These are phyloP conservation scores for Homarus gammarus DNA, from an alignment of 2,888 invertebrate species.

Conservation along the genomic window DNA sequence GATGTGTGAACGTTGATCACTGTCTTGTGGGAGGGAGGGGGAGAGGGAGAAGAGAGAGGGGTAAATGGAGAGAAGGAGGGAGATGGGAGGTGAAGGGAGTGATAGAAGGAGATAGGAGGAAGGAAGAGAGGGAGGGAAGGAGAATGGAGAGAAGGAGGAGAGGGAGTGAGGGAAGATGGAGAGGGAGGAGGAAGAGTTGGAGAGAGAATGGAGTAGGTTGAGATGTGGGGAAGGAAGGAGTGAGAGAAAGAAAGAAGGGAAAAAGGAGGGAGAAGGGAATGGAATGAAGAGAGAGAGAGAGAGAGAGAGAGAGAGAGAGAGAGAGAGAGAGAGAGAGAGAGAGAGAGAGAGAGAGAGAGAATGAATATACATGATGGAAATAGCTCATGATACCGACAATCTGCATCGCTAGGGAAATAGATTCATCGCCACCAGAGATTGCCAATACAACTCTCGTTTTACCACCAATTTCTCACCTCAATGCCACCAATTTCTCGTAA, in stretches of 20 bases:
- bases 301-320: too few species aligned
- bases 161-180: background rate
- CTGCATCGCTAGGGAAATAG: too few species aligned
- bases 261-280: too few species aligned
- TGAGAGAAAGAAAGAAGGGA: too few species aligned
- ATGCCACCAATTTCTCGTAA: background rate
- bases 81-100: background rate
- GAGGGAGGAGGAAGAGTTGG: too few species aligned
- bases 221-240: too few species aligned
- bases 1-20: conserved; percentile 12
- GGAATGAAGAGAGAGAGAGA: too few species aligned
- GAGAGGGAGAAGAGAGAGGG: background rate
- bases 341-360: too few species aligned
- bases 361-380: too few species aligned
- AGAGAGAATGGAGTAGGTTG: too few species aligned
- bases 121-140: background rate
- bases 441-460: background rate
- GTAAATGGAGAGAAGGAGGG: background rate
- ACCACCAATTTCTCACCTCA: background rate
- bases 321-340: too few species aligned
- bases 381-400: too few species aligned
- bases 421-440: background rate
- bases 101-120: background rate
- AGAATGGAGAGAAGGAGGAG: background rate
- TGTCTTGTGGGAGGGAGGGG: background rate